Percentiles rank a stretch among this genome's conserved stretches.
Conservation (phyloP, 2,888 invertebrate genomes). For the Polydesmus complanatus region DNA sequence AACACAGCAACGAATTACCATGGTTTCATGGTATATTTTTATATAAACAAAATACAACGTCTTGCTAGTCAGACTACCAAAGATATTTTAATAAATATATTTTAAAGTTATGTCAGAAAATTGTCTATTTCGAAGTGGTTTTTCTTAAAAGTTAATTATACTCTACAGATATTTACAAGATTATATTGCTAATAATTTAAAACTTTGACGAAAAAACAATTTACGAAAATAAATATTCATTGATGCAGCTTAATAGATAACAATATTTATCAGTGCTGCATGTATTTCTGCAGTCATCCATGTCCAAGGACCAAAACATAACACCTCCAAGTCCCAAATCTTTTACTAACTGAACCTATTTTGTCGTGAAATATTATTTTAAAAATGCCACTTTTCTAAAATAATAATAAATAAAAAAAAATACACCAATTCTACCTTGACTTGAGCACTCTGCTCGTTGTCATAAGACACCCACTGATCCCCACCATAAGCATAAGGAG, state of each 20-base stretch:
- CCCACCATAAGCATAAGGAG: constrained; percentile 46
- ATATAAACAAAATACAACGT: no score
- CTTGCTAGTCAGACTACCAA: neutral
- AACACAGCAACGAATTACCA: no score
- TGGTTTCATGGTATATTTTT: no score
- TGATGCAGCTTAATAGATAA: neutral
- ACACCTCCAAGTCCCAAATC: neutral
- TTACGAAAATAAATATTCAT: neutral
- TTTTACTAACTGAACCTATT: neutral
- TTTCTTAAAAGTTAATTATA: no score
- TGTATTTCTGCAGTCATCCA: neutral
- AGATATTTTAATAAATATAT: neutral
- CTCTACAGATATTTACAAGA: no score
- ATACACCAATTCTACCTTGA: constrained; percentile 37
- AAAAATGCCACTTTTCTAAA: no score
- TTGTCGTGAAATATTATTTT: no score
- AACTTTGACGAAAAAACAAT: no score
- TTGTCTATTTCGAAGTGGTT: neutral
- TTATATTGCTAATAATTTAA: no score
- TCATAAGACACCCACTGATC: constrained; percentile 59
- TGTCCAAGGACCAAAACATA: constrained; percentile 4
- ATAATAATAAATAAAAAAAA: no score
- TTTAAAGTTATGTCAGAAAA: neutral
- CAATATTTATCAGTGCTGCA: neutral
- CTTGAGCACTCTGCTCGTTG: constrained; percentile 40